Evolutionary conservation across 53 echinoderm and acorn worm species (phyloP).

Genomic region (Zoroaster sp.): DNA sequence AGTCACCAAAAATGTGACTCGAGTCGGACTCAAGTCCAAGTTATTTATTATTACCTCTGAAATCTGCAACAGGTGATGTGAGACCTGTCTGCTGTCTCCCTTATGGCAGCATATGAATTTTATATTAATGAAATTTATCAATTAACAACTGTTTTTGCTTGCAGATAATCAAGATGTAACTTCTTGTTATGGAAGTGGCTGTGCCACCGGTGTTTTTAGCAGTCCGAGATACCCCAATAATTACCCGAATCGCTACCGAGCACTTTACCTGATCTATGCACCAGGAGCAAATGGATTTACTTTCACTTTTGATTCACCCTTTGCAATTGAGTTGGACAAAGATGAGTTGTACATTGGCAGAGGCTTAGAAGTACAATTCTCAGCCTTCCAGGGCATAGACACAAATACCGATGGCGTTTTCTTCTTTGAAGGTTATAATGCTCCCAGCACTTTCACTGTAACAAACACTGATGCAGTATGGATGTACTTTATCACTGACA

Average conservation of each 20-base stretch:
- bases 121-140: background rate
- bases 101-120: background rate
- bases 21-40: no score
- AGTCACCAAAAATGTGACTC: no score
- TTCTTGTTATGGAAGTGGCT: constrained; percentile 77
- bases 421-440: constrained; percentile 65
- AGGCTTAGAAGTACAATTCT: background rate
- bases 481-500: constrained; percentile 83
- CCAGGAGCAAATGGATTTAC: constrained; percentile 69
- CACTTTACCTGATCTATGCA: constrained; percentile 78
- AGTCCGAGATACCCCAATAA: constrained; percentile 60
- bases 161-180: constrained; percentile 60
- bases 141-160: background rate
- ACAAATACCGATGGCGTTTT: background rate
- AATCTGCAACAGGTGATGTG: background rate
- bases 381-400: background rate
- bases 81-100: no score
- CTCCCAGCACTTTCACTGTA: constrained; percentile 51
- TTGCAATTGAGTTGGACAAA: constrained; percentile 72
- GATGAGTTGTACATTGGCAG: constrained; percentile 84
- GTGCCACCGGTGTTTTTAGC: constrained; percentile 48
- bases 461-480: constrained; percentile 62
- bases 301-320: constrained; percentile 61
- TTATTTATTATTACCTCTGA: background rate
- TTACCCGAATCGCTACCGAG: constrained; percentile 68